Conservation (phyloP, 2,113 vertebrate genomes). For the Boulengeromyrus knoepffleri region DNA sequence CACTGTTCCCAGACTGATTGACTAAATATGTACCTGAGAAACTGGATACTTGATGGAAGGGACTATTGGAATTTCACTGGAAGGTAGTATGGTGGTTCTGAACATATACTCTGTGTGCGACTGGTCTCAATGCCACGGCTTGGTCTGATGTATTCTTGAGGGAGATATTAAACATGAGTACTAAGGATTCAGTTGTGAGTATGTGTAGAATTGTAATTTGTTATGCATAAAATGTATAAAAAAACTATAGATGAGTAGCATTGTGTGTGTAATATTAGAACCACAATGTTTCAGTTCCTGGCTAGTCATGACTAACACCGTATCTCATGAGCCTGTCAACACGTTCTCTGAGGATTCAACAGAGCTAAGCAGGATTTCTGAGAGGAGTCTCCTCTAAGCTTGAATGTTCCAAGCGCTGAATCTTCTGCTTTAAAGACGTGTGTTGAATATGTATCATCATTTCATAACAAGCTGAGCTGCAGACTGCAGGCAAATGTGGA, state of each 20-base stretch:
- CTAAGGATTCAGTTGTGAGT: background rate
- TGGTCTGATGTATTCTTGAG: background rate
- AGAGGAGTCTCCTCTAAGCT: background rate
- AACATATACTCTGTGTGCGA: background rate
- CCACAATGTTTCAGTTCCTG: background rate
- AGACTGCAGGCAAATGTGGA: background rate
- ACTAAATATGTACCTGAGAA: background rate
- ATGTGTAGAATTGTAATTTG: background rate
- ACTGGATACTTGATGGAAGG: background rate
- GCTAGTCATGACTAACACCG: background rate
- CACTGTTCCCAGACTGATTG: background rate
- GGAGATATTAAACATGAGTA: background rate
- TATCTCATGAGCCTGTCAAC: conserved; percentile 1
- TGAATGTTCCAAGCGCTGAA: background rate
- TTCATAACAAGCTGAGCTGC: background rate
- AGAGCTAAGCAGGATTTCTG: conserved; percentile 10
- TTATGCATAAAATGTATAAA: background rate
- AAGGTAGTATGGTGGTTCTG: background rate
- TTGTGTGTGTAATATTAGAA: background rate
- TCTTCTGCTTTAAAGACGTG: background rate
- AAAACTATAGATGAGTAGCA: background rate
- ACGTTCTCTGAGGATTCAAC: background rate
- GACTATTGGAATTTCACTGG: background rate
- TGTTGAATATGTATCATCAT: conserved; percentile 1
- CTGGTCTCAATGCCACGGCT: background rate